Conservation (phyloP, 2,113 vertebrate genomes). For the Laterallus jamaicensis region DNA sequence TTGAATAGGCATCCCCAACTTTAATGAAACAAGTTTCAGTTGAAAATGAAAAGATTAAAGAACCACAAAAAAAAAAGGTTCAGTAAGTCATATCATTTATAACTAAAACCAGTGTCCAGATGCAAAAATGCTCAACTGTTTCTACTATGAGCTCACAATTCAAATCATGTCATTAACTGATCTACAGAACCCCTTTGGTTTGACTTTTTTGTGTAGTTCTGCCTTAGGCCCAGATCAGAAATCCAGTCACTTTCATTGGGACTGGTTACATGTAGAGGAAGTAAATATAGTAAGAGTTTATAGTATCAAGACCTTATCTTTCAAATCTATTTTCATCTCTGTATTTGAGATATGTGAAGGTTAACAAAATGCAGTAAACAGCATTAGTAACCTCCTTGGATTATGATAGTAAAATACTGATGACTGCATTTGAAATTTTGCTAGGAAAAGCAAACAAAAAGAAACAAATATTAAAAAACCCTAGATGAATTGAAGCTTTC, state of each 20-base stretch:
- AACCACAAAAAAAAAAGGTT: constrained; percentile 65
- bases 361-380: not conserved
- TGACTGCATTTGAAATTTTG: not conserved
- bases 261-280: not conserved
- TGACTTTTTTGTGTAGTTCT: not conserved
- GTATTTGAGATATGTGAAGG: not conserved
- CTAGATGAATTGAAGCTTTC: not conserved
- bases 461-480: not conserved
- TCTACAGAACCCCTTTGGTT: not conserved
- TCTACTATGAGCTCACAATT: not conserved
- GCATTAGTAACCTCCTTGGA: not conserved
- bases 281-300: not conserved
- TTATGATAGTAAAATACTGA: not conserved
- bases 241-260: not conserved
- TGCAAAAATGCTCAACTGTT: constrained; percentile 41
- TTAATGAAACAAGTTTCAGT: constrained; percentile 78
- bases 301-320: not conserved
- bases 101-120: constrained; percentile 54
- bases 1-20: constrained; percentile 64
- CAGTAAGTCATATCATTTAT: constrained; percentile 15
- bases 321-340: not conserved
- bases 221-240: not conserved
- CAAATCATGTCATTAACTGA: not conserved
- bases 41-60: constrained; percentile 76
- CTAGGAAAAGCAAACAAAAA: not conserved